Evolutionary conservation across 2,888 invertebrate species (phyloP).

Genomic region (Drepana falcataria): DNA sequence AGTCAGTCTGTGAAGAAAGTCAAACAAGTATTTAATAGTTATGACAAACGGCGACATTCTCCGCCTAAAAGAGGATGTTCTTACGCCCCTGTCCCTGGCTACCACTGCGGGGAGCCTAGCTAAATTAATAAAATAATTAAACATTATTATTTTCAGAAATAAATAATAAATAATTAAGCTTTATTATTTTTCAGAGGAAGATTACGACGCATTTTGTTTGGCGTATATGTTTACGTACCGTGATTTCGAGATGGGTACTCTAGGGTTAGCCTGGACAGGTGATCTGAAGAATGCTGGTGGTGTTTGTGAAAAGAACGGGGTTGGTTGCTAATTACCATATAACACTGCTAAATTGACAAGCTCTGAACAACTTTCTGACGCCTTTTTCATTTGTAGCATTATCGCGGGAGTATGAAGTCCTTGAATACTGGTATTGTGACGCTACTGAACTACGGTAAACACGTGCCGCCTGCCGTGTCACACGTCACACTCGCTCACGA

Average conservation of each 20-base stretch:
- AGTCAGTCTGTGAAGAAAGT: no score
- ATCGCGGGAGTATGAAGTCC: conserved; percentile 94
- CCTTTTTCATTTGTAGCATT: conserved; percentile 85
- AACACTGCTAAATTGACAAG: conserved; percentile 2
- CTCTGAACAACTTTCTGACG: no score
- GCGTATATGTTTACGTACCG: conserved; percentile 99
- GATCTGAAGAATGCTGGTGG: conserved; percentile 98
- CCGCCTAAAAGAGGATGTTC: no score
- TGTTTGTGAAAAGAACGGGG: conserved; percentile 98
- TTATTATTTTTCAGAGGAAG: conserved; percentile 86
- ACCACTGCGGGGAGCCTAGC: no score
- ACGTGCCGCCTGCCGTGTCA: conserved; percentile 98
- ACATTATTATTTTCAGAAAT: no score
- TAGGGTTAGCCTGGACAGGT: conserved; percentile 99
- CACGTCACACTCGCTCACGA: conserved; percentile 99
- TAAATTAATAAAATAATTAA: no score
- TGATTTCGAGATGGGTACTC: conserved; percentile 96
- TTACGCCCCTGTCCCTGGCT: no score
- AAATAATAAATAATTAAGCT: no score
- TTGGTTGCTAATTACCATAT: conserved; percentile 66
- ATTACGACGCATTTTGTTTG: conserved; percentile 98
- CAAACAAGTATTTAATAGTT: no score
- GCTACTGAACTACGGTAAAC: conserved; percentile 97
- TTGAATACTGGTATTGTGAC: conserved; percentile 99
- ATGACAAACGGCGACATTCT: no score